Evolutionary conservation across 2,113 vertebrate species (phyloP).

Genomic region (Holacanthus passer): DNA sequence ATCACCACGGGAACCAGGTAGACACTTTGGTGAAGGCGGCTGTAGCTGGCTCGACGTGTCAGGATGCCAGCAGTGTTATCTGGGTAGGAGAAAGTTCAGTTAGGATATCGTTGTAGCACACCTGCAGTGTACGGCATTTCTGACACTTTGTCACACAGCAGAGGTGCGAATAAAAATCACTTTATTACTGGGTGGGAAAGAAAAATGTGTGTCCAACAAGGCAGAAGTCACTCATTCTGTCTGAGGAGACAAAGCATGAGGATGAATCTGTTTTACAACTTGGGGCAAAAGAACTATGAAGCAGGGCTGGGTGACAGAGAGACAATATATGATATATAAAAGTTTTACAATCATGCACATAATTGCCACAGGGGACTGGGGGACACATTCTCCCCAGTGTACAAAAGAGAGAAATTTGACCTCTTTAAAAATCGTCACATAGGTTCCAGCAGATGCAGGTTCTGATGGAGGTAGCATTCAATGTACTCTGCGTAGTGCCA

Average conservation of each 20-base stretch:
- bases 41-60: conserved; percentile 89
- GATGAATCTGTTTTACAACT: not conserved
- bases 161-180: not conserved
- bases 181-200: not conserved
- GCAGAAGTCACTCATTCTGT: not conserved
- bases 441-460: too few species aligned
- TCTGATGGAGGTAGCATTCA: too few species aligned
- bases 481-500: too few species aligned
- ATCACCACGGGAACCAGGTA: conserved; percentile 93
- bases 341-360: too few species aligned
- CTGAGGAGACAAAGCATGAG: not conserved
- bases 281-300: not conserved
- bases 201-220: not conserved
- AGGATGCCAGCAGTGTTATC: conserved; percentile 95
- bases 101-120: not conserved
- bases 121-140: not conserved
- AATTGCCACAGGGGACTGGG: too few species aligned
- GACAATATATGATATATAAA: too few species aligned
- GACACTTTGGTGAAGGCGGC: conserved; percentile 88
- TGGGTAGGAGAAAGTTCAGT: conserved; percentile 68
- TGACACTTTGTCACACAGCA: not conserved
- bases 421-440: too few species aligned
- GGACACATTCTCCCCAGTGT: too few species aligned
- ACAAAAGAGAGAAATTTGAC: too few species aligned
- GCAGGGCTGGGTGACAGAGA: not conserved